Conservation (phyloP, 1,140 invertebrate species). For the Colletes latitarsis region DNA sequence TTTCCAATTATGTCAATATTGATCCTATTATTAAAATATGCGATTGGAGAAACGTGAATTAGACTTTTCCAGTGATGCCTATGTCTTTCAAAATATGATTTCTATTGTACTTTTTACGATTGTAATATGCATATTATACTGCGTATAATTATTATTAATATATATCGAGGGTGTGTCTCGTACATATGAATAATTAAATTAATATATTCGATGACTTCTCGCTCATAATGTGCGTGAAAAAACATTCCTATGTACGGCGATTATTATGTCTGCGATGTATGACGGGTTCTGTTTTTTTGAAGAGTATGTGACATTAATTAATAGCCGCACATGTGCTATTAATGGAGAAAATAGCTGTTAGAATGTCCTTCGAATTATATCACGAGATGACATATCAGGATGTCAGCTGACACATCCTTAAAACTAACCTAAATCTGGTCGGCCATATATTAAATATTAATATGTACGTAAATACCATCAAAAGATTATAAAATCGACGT, state of each 20-base stretch:
- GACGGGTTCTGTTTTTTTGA: neutral
- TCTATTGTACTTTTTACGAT: neutral
- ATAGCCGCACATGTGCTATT: constrained; percentile 9
- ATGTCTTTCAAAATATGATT: neutral
- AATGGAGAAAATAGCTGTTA: neutral
- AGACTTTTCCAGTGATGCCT: neutral
- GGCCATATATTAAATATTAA: constrained; percentile 14
- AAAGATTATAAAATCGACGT: constrained; percentile 50
- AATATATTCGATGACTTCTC: neutral
- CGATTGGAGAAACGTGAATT: neutral
- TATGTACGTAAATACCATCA: neutral
- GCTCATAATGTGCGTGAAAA: neutral
- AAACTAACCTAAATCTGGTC: constrained; percentile 35
- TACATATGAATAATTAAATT: neutral
- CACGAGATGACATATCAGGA: constrained; percentile 48
- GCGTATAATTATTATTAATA: neutral
- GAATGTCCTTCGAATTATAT: constrained; percentile 51
- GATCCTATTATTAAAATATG: neutral
- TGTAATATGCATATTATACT: neutral
- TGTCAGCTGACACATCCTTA: constrained; percentile 53
- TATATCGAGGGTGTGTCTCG: neutral
- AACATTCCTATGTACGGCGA: neutral
- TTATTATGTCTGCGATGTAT: neutral
- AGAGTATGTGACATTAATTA: constrained; percentile 6
- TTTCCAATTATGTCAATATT: neutral